phyloP scores from a whole-genome alignment of 2,888 invertebrate genomes.

The Brachynemurus nebulosus region DNA sequence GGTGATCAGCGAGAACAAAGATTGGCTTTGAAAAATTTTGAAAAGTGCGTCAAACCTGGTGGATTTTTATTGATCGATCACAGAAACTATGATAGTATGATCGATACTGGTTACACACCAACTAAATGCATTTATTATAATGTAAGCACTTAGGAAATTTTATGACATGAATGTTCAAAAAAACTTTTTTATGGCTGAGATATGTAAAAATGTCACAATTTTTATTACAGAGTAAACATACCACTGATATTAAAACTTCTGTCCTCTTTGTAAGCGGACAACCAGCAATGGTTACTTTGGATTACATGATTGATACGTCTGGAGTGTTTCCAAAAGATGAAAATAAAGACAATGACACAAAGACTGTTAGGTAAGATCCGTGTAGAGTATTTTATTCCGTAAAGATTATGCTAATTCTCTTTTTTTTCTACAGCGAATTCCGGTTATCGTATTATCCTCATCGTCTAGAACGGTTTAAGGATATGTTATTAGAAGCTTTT shows the following conservation, averaged over 20 bases:
- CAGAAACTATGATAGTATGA: slow-evolving; percentile 74
- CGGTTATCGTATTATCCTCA: slow-evolving; percentile 83
- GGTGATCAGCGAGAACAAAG: slow-evolving; percentile 68
- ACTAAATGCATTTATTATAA: slow-evolving; percentile 80
- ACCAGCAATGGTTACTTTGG: slow-evolving; percentile 64
- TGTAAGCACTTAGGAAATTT: slow-evolving; percentile 39
- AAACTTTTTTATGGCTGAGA: too few relatives aligned
- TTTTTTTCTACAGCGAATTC: slow-evolving; percentile 48
- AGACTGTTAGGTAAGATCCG: neutral
- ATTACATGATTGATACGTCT: slow-evolving; percentile 60
- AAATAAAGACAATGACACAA: neutral
- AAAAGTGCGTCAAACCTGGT: slow-evolving; percentile 69
- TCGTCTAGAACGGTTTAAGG: slow-evolving; percentile 52
- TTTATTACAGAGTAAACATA: slow-evolving; percentile 53
- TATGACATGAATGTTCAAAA: neutral
- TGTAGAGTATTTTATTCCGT: neutral
- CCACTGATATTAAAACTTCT: slow-evolving; percentile 72
- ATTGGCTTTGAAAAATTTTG: slow-evolving; percentile 65
- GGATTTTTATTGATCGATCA: slow-evolving; percentile 78
- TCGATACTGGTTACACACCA: slow-evolving; percentile 62
- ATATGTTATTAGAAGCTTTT: slow-evolving; percentile 58
- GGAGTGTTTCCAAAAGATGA: slow-evolving; percentile 15
- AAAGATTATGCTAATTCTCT: neutral
- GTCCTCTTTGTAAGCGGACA: slow-evolving; percentile 65
- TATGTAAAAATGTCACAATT: slow-evolving; percentile 5